Base-by-base conservation (phyloP, 2,888 invertebrate genomes). In the Microplitis manilae region DNA sequence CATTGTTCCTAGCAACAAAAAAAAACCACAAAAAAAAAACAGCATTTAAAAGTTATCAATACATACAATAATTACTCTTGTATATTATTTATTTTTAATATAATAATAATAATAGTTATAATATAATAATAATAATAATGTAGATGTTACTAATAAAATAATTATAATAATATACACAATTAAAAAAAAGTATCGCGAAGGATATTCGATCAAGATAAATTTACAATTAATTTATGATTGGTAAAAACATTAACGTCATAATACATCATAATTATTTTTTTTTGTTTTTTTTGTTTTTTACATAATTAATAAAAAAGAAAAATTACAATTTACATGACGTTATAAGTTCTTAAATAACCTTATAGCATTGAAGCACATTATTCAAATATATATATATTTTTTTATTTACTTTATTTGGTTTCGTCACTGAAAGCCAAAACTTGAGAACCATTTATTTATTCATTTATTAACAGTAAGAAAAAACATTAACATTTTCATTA, bases 81-180 rank as follows among this genome's bases (percentile, higher is more conserved):
- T 84, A 84, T 85, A 84, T 86, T 61, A 60, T 7, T 50, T 50
- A 13, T 50, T 50, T 50, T 50, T 13, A 9, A 8, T 50, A 13
- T 50, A 50, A 50, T 50, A 13, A 50, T 30, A 9, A 50, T 50
- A 50, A 50, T 50, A 2, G 7, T 50, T 7, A 50, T 50, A 50
- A 50, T 50, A 50, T 50, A 2, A 50, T 50, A 50, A 50, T 50
- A 50, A 50, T 50, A 50, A 5, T 50, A 17, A 17, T 2, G 7
- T 41, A 20, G 84, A 85, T 87, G 71, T 72, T 76, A 83, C 87
- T 87, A 85, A 86, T 85, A 84, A 88, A 87, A 87, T 88, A 39
- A 72, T 60, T 39, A 71, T 71, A 84, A 87, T 89, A 87, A 86
- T 87, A 87, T 89, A 90, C 89, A 90, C 87, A 89, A 89, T 88